Conservation (phyloP, 1,140 invertebrate genomes). For the Steinernema khuongi region DNA sequence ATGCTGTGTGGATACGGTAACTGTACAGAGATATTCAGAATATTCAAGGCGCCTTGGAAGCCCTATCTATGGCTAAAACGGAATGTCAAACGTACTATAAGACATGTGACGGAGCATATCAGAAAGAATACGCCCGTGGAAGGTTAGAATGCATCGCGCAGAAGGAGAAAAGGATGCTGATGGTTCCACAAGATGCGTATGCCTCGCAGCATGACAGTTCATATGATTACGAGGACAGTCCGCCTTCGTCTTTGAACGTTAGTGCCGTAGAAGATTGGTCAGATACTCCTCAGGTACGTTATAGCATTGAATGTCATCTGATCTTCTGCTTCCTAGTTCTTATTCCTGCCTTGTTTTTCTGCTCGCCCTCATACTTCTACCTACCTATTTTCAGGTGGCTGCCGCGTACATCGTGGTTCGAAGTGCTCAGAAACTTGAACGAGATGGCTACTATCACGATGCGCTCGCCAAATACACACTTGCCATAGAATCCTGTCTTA, state of each 20-base stretch:
- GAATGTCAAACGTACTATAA: background rate
- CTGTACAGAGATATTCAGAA: background rate
- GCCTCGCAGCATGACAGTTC: background rate
- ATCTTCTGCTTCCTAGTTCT: background rate
- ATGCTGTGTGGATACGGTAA: background rate
- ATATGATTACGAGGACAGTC: background rate
- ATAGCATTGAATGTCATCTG: background rate
- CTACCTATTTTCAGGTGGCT: background rate
- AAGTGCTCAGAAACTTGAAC: constrained; percentile 3
- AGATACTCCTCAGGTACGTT: constrained; percentile 3
- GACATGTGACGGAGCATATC: background rate
- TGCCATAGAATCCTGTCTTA: background rate
- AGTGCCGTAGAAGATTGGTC: background rate
- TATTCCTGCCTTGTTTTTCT: background rate
- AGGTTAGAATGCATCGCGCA: background rate
- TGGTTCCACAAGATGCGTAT: background rate
- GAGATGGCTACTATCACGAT: background rate
- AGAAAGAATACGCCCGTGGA: background rate
- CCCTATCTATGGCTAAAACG: background rate
- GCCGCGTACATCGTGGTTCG: background rate
- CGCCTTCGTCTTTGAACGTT: background rate
- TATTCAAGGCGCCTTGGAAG: background rate
- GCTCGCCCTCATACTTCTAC: background rate
- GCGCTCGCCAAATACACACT: background rate
- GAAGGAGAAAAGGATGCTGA: background rate